Evolutionary conservation across 2,113 vertebrate species (phyloP).

Genomic region (Synchiropus splendidus): DNA sequence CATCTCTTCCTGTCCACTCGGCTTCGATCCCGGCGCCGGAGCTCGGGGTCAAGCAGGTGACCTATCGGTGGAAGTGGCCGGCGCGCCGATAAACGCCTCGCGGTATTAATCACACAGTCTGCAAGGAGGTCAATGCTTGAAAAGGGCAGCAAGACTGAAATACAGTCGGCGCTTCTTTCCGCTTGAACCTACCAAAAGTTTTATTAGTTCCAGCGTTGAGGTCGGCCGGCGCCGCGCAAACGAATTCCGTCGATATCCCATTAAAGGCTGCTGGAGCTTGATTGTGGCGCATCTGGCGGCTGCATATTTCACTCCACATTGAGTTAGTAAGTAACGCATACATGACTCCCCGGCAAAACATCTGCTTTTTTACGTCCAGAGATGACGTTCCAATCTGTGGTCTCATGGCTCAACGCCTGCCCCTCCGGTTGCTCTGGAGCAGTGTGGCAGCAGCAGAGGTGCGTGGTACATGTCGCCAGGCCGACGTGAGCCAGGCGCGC

Average conservation of each 20-base stretch:
- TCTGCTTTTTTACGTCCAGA: conserved; percentile 63
- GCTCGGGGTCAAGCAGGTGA: conserved; percentile 57
- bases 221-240: conserved; percentile 51
- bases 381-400: conserved; percentile 53
- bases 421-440: conserved; percentile 43
- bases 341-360: conserved; percentile 53
- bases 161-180: conserved; percentile 47
- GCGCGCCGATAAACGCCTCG: conserved; percentile 60
- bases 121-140: conserved; percentile 58
- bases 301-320: conserved; percentile 60
- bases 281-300: conserved; percentile 55
- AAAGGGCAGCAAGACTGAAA: conserved; percentile 57
- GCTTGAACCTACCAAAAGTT: conserved; percentile 60
- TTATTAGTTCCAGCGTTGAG: conserved; percentile 51
- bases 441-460: conserved; percentile 50
- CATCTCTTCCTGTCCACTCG: conserved; percentile 37
- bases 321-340: conserved; percentile 54
- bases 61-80: conserved; percentile 65
- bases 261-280: conserved; percentile 50
- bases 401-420: conserved; percentile 18
- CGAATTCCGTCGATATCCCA: conserved; percentile 60
- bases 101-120: conserved; percentile 60
- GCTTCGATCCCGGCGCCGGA: conserved; percentile 40
- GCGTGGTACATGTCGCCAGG: too few relatives aligned
- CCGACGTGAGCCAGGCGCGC: too few relatives aligned